Evolutionary conservation across 2,888 invertebrate species (phyloP).

Genomic region (Athetis lepigone): DNA sequence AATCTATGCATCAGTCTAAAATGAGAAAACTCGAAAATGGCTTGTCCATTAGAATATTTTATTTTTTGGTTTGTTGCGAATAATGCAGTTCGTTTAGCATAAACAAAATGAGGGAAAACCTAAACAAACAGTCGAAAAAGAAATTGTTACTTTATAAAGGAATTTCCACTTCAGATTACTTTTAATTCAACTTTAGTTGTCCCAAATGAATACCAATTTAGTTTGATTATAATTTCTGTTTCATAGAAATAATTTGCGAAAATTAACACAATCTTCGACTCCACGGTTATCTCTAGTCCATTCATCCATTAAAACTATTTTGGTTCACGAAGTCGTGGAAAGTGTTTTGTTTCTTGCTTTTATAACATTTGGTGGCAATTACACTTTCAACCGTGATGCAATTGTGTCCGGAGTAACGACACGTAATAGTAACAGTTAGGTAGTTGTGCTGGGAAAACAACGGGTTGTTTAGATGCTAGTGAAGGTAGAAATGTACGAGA

Average conservation of each 20-base stretch:
- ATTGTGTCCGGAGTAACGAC: conserved; percentile 67
- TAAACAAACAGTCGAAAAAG: too few relatives aligned
- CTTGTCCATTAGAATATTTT: too few relatives aligned
- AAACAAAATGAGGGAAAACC: too few relatives aligned
- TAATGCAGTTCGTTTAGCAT: too few relatives aligned
- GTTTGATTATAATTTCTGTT: neutral
- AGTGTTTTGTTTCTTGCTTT: conserved; percentile 82
- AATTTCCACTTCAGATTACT: too few relatives aligned
- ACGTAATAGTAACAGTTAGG: conserved; percentile 60
- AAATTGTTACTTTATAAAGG: too few relatives aligned
- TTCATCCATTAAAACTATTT: conserved; percentile 39
- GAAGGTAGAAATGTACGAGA: neutral
- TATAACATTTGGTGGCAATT: conserved; percentile 79
- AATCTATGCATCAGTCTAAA: too few relatives aligned
- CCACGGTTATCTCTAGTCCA: conserved; percentile 24
- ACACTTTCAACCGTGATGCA: conserved; percentile 86
- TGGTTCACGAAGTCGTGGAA: conserved; percentile 71
- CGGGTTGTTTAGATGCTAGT: conserved; percentile 20
- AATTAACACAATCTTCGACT: conserved; percentile 33
- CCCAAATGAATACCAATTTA: neutral
- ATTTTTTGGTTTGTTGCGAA: too few relatives aligned
- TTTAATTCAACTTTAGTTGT: neutral
- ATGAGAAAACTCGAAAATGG: too few relatives aligned
- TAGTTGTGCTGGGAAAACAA: conserved; percentile 55
- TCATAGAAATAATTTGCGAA: neutral